Conservation (phyloP, 1,140 invertebrate genomes). For the Sogatella furcifera region DNA sequence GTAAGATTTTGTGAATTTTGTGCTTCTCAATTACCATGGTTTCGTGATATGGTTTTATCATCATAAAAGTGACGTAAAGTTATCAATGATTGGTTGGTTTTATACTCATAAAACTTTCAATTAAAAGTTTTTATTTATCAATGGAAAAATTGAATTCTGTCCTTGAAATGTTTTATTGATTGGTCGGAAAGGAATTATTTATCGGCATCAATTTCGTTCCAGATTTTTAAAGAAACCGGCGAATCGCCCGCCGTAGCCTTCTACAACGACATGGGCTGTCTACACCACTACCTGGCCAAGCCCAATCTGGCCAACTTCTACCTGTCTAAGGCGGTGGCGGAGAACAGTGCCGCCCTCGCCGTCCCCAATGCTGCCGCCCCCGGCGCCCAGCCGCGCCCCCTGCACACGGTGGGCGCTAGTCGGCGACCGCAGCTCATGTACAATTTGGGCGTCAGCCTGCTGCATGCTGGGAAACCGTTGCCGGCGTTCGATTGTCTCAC, state of each 20-base stretch:
- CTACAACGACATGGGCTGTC: slow-evolving; percentile 82
- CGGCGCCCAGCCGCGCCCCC: slow-evolving; percentile 37
- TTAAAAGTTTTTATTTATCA: no score
- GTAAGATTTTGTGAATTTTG: no score
- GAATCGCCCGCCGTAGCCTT: slow-evolving; percentile 56
- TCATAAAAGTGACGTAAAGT: no score
- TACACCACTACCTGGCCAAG: slow-evolving; percentile 78
- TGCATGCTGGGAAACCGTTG: slow-evolving; percentile 66
- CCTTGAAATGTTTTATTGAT: no score
- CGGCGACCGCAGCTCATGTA: slow-evolving; percentile 76
- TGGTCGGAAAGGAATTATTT: not conserved
- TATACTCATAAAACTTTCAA: no score
- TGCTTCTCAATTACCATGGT: no score
- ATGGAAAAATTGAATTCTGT: no score
- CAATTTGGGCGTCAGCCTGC: slow-evolving; percentile 78
- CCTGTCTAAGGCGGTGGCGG: slow-evolving; percentile 70
- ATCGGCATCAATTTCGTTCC: not conserved
- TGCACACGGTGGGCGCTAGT: slow-evolving; percentile 47
- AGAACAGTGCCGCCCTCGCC: slow-evolving; percentile 53
- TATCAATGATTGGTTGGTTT: no score
- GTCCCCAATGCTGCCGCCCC: slow-evolving; percentile 32
- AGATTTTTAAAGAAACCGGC: slow-evolving; percentile 29
- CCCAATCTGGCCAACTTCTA: slow-evolving; percentile 76
- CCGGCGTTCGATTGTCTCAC: slow-evolving; percentile 86
- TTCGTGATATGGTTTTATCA: no score